A percentile compares a stretch with the other conserved stretches of the same genome.
These are phyloP conservation scores for Tonatia bakeri DNA, from an alignment of 2,113 vertebrate species.

Conservation along the genomic window DNA sequence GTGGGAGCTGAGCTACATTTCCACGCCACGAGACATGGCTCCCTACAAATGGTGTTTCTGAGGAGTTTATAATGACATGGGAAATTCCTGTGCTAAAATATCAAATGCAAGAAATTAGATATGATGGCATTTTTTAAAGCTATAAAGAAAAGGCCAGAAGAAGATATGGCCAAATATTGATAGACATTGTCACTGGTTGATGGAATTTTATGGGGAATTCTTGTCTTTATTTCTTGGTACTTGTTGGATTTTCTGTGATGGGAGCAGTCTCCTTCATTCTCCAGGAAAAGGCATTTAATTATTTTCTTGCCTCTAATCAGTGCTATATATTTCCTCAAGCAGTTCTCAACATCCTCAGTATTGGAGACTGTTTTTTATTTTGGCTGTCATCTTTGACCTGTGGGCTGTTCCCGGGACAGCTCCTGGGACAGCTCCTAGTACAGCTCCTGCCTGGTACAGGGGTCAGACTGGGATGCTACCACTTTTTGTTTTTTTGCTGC, in stretches of 20 bases:
- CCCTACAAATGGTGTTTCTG: neutral
- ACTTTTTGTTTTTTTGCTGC: neutral
- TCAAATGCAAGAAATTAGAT: neutral
- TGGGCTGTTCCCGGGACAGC: neutral
- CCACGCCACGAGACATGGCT: too few species aligned
- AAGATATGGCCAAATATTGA: neutral
- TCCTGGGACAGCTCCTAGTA: neutral
- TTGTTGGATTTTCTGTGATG: neutral
- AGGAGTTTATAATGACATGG: neutral
- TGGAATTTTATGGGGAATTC: neutral
- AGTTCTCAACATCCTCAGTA: neutral
- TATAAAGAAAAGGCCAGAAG: neutral
- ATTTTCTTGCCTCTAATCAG: neutral
- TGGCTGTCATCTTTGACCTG: neutral
- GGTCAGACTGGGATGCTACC: neutral
- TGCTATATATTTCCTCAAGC: neutral
- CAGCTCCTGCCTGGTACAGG: neutral
- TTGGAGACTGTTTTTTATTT: neutral
- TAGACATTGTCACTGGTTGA: neutral
- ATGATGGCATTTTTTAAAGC: neutral
- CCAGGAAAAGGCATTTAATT: neutral
- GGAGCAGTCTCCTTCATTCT: neutral
- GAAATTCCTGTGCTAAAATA: constrained; percentile 1
- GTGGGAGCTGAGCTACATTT: too few species aligned
- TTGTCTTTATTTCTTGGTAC: neutral